Base-by-base conservation (phyloP, 2,797 vertebrate species). In the Chrysocyon brachyurus region DNA sequence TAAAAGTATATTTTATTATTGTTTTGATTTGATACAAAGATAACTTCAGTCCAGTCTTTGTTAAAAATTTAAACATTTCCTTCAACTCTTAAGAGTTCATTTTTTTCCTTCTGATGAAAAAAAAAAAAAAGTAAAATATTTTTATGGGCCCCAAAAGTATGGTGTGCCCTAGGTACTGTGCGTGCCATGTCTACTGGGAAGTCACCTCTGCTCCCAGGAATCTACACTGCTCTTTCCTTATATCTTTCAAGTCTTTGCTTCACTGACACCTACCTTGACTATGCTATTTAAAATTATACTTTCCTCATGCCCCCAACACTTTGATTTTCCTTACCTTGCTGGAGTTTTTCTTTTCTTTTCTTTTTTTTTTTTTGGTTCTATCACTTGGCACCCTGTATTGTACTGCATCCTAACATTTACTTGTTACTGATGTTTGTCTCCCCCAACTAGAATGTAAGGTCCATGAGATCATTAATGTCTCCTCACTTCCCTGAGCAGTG, bases 21-120 rank as follows among this genome's bases (percentile, higher is more conserved):
- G 6, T 92, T n/a, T 90, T 90, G 59, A n/a, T n/a, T 90, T 86
- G 59, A n/a, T 75, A 56, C 26, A 61, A 82, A 85, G 36, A 64
- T 73, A 28, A 66, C 49, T n/a, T 78, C 57, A 84, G 59, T 91
- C 26, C 31, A 77, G 17, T 59, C 12, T 56, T 6, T 64, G 31
- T 77, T 88, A 83, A 82, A 66, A 4, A 75, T 28, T 26, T 72
- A 75, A 88, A 70, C 63, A 49, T 56, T 57, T 84, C 84, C 16
- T 83, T 63, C 12, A 88, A 31, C 21, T 61, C 66, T 46, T 57
- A 56, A 92, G 46, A 56, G 46, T 72, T 91, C 28, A 75, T 40
- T 61, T 66, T 82, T 92, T 63, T 52, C 46, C 16, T 89, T 89
- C 57, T 73, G 24, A 78, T 28, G 2, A 52, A 31, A 40, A 64